Conservation (phyloP, 53 echinoderm and acorn worm genomes). For the Echinarachnius parma region DNA sequence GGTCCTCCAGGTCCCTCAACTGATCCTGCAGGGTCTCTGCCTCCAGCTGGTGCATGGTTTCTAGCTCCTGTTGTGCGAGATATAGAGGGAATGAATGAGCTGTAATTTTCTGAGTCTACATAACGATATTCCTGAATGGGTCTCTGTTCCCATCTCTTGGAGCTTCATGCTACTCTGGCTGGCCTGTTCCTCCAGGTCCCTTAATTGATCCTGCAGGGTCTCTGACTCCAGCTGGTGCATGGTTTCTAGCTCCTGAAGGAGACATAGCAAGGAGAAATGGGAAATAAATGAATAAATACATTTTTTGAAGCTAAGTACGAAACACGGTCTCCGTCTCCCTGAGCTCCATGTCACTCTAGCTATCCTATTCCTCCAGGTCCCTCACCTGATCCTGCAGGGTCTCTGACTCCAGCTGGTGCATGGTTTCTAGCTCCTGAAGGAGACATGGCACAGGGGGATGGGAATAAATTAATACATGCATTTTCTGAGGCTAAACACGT, state of each 20-base stretch:
- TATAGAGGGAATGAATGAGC: too few species aligned
- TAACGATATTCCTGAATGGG: too few species aligned
- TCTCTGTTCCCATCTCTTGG: constrained; percentile 76
- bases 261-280: too few species aligned
- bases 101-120: too few species aligned
- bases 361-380: constrained; percentile 75
- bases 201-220: constrained; percentile 86
- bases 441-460: too few species aligned
- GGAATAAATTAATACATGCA: too few species aligned
- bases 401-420: constrained; percentile 90
- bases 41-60: constrained; percentile 84
- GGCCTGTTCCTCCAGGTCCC: constrained; percentile 79
- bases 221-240: constrained; percentile 90
- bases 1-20: constrained; percentile 84
- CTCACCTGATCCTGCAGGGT: constrained; percentile 89
- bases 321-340: constrained; percentile 77
- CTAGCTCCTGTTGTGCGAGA: constrained; percentile 95
- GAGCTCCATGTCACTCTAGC: constrained; percentile 54
- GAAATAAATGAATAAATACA: too few species aligned
- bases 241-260: constrained; percentile 72
- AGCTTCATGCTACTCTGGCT: constrained; percentile 56
- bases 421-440: constrained; percentile 73
- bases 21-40: constrained; percentile 91
- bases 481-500: too few species aligned
- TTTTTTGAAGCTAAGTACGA: too few species aligned